phyloP scores from a whole-genome alignment of 2,113 vertebrate genomes.

The Halcyon senegalensis region DNA sequence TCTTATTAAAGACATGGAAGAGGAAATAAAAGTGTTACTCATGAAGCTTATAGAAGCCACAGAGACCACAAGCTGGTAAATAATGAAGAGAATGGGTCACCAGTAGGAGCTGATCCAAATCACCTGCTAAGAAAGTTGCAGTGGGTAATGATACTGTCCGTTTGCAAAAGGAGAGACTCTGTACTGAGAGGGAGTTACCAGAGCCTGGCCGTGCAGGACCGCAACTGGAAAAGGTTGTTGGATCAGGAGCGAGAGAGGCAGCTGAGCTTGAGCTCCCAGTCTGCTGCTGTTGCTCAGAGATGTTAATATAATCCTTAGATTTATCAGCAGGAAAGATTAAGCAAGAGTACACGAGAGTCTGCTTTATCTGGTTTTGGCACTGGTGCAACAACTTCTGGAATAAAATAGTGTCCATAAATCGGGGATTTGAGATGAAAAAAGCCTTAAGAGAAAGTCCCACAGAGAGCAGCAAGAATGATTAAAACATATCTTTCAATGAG shows the following conservation, averaged over 20 bases:
- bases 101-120: neutral
- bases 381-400: slow-evolving; percentile 16
- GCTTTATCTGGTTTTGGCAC: slow-evolving; percentile 42
- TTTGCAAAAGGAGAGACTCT: neutral
- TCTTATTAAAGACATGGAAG: neutral
- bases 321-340: slow-evolving; percentile 59
- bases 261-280: neutral
- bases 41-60: neutral
- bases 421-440: slow-evolving; percentile 9
- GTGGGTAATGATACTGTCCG: neutral
- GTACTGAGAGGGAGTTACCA: neutral
- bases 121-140: neutral
- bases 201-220: neutral
- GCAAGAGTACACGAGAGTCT: slow-evolving; percentile 19
- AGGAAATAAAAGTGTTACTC: neutral
- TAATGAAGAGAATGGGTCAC: neutral
- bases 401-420: neutral
- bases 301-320: slow-evolving; percentile 54
- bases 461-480: neutral
- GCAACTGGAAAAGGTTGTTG: neutral
- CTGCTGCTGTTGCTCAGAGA: slow-evolving; percentile 9
- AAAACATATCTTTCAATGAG: neutral
- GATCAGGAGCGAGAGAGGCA: neutral
- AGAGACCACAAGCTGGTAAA: neutral
- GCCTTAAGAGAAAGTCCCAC: neutral